phyloP scores from a whole-genome alignment of 2,888 invertebrate genomes.

The Neria commutata region DNA sequence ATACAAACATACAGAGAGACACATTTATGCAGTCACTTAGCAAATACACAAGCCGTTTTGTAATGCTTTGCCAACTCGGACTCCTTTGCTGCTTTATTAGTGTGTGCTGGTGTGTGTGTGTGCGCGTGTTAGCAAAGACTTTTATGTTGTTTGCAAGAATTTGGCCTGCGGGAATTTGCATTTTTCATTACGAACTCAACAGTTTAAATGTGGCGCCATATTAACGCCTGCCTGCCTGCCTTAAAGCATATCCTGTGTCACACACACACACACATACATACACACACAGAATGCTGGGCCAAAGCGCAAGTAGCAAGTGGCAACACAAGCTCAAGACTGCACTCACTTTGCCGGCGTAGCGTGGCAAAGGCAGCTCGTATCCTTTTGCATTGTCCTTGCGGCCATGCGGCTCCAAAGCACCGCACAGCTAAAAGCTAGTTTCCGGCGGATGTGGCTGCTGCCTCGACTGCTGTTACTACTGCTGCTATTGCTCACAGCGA shows the following conservation, averaged over 20 bases:
- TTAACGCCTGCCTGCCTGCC: constrained; percentile 43
- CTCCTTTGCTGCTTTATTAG: too few relatives aligned
- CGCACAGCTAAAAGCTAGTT: constrained; percentile 52
- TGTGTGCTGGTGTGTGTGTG: constrained; percentile 8
- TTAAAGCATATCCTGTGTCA: constrained; percentile 9
- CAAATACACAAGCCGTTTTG: too few relatives aligned
- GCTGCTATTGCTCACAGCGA: constrained; percentile 11
- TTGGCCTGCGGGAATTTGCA: constrained; percentile 59
- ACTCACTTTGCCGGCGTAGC: too few relatives aligned
- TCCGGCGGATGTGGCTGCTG: constrained; percentile 54
- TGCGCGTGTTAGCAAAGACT: constrained; percentile 23
- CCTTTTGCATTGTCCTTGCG: neutral
- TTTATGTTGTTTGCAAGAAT: constrained; percentile 51
- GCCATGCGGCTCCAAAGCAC: neutral
- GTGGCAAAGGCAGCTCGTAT: too few relatives aligned
- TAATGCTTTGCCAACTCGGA: too few relatives aligned
- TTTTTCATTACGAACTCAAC: constrained; percentile 54
- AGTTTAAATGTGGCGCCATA: constrained; percentile 39
- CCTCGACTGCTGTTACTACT: constrained; percentile 25
- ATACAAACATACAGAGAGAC: constrained; percentile 3
- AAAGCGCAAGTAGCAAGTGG: neutral
- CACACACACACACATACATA: neutral
- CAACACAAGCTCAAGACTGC: too few relatives aligned
- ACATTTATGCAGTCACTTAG: too few relatives aligned
- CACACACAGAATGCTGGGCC: neutral